These are phyloP conservation scores for Clunio marinus DNA, from an alignment of 2,888 invertebrate species.

Conservation along the genomic window DNA sequence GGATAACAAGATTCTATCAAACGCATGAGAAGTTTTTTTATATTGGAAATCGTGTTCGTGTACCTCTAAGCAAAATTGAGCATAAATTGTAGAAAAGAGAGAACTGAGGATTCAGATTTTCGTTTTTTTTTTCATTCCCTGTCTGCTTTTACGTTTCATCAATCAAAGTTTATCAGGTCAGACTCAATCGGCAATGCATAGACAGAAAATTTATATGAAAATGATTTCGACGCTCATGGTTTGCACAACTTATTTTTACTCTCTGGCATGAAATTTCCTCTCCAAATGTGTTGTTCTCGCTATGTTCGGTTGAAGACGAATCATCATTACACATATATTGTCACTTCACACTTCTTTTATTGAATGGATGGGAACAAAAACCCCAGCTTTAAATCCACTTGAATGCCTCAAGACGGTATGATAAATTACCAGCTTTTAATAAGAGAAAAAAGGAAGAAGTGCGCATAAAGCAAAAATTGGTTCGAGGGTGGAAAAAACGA, in stretches of 20 bases:
- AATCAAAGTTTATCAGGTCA: slow-evolving; percentile 24
- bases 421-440: not conserved
- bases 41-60: too few species aligned
- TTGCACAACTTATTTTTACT: not conserved
- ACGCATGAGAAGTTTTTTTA: too few species aligned
- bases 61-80: too few species aligned
- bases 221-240: not conserved
- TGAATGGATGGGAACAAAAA: not conserved
- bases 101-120: slow-evolving; percentile 19
- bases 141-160: too few species aligned
- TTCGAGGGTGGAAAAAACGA: too few species aligned
- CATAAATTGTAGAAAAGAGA: not conserved
- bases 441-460: too few species aligned
- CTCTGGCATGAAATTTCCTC: slow-evolving; percentile 1
- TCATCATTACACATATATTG: slow-evolving; percentile 4
- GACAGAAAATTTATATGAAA: not conserved
- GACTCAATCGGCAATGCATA: slow-evolving; percentile 16
- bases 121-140: too few species aligned
- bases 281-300: not conserved
- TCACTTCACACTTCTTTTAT: not conserved
- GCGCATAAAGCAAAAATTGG: too few species aligned
- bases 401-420: not conserved
- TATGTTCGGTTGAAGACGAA: not conserved
- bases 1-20: too few species aligned
- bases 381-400: slow-evolving; percentile 18